phyloP scores from a whole-genome alignment of 2,888 invertebrate genomes.

The Drosophila multiciliata region DNA sequence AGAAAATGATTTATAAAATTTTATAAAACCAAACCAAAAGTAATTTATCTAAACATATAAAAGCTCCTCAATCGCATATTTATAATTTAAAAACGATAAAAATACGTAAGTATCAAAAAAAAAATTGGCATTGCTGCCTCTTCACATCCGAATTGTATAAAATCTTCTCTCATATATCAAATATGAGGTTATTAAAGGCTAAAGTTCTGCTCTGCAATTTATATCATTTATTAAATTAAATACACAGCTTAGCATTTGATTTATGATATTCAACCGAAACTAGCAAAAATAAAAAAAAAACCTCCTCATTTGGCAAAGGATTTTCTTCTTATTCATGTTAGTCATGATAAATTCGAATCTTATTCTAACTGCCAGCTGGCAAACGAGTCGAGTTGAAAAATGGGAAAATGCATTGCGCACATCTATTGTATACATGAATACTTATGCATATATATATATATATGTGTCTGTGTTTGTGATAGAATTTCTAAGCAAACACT shows the following conservation, averaged over 20 bases:
- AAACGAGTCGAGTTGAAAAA: not conserved
- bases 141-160: not conserved
- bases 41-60: not conserved
- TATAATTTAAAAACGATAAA: too few relatives aligned
- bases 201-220: not conserved
- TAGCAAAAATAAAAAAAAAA: not conserved
- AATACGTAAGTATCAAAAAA: not conserved
- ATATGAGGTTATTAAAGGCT: not conserved
- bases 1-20: not conserved
- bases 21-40: not conserved
- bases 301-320: constrained; percentile 17
- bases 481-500: constrained; percentile 13
- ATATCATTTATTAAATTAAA: constrained; percentile 13
- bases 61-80: not conserved
- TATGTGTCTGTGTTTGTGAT: not conserved
- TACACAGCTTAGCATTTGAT: constrained; percentile 30
- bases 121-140: not conserved
- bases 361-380: constrained; percentile 27
- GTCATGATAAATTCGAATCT: constrained; percentile 21
- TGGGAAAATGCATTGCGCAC: constrained; percentile 19
- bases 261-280: constrained; percentile 21
- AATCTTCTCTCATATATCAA: not conserved
- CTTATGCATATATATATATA: not conserved
- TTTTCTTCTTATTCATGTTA: constrained; percentile 9
- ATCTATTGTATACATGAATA: not conserved